A percentile compares a stretch with the other conserved stretches of the same genome.
Evolutionary conservation across 2,113 vertebrate genomes (phyloP).

Genomic region (Hyperopisus bebe): DNA sequence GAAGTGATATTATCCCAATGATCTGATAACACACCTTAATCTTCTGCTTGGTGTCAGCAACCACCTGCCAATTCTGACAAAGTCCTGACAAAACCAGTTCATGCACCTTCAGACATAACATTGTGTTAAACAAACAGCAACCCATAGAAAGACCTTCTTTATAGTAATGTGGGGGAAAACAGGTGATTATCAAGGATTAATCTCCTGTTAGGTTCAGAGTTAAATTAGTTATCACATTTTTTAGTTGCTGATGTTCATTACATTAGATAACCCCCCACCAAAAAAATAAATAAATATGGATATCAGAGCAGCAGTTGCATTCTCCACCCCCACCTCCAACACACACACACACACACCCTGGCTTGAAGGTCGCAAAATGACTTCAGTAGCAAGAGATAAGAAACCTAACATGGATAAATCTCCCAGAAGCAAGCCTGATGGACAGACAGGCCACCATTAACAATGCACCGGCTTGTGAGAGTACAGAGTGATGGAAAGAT

Average conservation of each 20-base stretch:
- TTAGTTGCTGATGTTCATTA: slow-evolving; percentile 23
- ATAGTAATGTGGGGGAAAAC: not conserved
- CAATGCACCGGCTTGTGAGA: slow-evolving; percentile 88
- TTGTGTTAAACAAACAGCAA: slow-evolving; percentile 21
- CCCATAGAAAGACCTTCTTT: not conserved
- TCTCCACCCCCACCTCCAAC: not conserved
- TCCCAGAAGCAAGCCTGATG: slow-evolving; percentile 77
- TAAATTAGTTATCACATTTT: slow-evolving; percentile 43
- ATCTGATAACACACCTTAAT: slow-evolving; percentile 17
- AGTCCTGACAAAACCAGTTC: slow-evolving; percentile 17
- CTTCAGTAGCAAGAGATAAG: slow-evolving; percentile 77
- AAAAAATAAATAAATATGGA: not conserved
- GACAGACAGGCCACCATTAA: slow-evolving; percentile 94
- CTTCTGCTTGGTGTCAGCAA: slow-evolving; percentile 9
- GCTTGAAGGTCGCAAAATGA: slow-evolving; percentile 62
- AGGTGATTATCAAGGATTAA: slow-evolving; percentile 35
- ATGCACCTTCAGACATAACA: slow-evolving; percentile 9
- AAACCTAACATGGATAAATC: slow-evolving; percentile 84
- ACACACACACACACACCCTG: not conserved
- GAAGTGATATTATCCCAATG: not conserved
- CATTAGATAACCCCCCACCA: slow-evolving; percentile 9
- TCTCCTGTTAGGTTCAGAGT: slow-evolving; percentile 39
- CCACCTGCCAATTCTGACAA: slow-evolving; percentile 16
- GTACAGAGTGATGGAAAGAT: slow-evolving; percentile 91
- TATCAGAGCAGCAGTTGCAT: not conserved